Percentiles rank a stretch among this genome's conserved stretches.
These are phyloP conservation scores for Hymenochirus boettgeri DNA, from an alignment of 2,113 vertebrate genomes.

Conservation along the genomic window DNA sequence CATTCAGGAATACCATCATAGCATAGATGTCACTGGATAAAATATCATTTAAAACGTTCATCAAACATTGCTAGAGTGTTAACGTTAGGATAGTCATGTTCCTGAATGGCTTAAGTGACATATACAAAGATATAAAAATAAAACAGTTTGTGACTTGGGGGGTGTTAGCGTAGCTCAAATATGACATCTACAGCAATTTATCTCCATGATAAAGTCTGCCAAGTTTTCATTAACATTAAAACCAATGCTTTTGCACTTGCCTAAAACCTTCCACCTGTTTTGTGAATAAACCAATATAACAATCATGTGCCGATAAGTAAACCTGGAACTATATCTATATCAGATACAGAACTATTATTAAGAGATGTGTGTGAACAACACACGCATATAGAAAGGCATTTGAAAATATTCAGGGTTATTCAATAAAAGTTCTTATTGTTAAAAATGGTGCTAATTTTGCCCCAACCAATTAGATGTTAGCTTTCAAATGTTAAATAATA, in stretches of 20 bases:
- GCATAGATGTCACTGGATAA: conserved; percentile 32
- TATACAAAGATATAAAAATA: conserved; percentile 11
- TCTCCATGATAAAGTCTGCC: neutral
- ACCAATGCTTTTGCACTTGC: no score
- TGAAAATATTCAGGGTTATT: no score
- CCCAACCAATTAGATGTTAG: no score
- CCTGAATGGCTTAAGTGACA: conserved; percentile 8
- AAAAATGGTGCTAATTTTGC: no score
- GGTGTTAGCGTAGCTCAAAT: neutral
- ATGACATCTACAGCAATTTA: conserved; percentile 1
- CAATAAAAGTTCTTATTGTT: no score
- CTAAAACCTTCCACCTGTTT: neutral
- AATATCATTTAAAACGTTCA: conserved; percentile 27
- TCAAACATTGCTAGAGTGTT: conserved; percentile 26
- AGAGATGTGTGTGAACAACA: no score
- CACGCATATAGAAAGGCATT: no score
- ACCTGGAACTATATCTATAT: no score
- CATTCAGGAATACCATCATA: conserved; percentile 36
- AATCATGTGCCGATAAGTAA: no score
- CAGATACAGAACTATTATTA: no score
- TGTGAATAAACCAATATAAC: no score
- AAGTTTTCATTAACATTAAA: neutral
- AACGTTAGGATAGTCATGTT: conserved; percentile 11
- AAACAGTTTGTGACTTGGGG: conserved; percentile 13
- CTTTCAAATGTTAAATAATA: no score